Conservation (phyloP, 2,888 invertebrate genomes). For the Osedax fenrisi region DNA sequence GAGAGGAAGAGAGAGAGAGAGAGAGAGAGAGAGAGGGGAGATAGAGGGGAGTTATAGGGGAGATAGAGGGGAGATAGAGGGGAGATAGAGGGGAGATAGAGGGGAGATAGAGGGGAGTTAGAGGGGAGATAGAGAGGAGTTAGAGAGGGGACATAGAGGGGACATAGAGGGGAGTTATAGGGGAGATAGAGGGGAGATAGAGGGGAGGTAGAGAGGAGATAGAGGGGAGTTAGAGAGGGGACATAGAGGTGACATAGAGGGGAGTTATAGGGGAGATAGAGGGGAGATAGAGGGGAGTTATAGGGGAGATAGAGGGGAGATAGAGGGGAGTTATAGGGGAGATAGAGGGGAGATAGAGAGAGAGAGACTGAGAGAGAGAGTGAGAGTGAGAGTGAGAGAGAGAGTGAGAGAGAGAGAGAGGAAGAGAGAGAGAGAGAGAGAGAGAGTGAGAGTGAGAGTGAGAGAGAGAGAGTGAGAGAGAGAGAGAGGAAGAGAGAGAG, state of each 20-base stretch:
- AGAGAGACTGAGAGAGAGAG: slow-evolving; percentile 22
- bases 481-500: neutral
- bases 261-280: slow-evolving; percentile 5
- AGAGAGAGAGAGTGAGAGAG: neutral
- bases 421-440: slow-evolving; percentile 8
- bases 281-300: slow-evolving; percentile 21
- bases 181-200: slow-evolving; percentile 24
- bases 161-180: neutral
- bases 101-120: slow-evolving; percentile 15
- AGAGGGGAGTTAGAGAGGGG: too few species aligned
- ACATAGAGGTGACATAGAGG: neutral
- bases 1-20: slow-evolving; percentile 18
- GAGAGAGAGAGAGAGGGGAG: slow-evolving; percentile 24
- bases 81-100: neutral
- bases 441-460: slow-evolving; percentile 5
- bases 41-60: neutral
- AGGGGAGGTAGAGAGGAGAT: neutral
- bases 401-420: neutral
- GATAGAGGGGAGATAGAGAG: slow-evolving; percentile 16
- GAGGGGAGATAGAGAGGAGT: slow-evolving; percentile 24
- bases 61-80: too few species aligned
- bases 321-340: slow-evolving; percentile 16
- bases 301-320: slow-evolving; percentile 23
- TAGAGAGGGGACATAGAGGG: slow-evolving; percentile 26
- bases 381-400: slow-evolving; percentile 21